Percentiles rank a stretch among this genome's conserved stretches.
Evolutionary conservation across 2,797 vertebrate genomes (phyloP).

Genomic region (Thripadectes ignobilis): DNA sequence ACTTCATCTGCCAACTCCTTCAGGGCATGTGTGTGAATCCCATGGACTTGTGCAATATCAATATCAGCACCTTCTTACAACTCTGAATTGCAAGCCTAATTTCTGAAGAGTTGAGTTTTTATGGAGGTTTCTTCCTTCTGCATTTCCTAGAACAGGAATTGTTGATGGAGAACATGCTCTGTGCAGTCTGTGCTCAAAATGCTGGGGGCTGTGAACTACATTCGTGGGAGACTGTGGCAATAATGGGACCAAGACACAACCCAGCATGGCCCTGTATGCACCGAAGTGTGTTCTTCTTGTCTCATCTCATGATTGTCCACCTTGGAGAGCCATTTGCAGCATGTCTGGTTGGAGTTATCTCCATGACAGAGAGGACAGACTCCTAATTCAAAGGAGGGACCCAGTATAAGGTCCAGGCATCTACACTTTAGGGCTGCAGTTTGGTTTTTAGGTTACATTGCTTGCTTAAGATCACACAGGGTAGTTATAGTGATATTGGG

Average conservation of each 20-base stretch:
- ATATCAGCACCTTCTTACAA: background rate
- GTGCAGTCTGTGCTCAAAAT: background rate
- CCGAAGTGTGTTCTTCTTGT: background rate
- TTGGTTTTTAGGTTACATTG: rapidly evolving
- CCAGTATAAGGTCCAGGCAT: background rate
- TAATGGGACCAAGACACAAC: background rate
- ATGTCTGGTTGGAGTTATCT: background rate
- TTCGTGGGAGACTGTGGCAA: background rate
- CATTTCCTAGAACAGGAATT: background rate
- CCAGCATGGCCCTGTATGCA: too few relatives aligned
- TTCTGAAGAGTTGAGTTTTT: background rate
- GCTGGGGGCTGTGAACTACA: rapidly evolving
- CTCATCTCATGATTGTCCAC: background rate
- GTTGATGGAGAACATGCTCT: background rate
- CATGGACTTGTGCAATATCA: background rate
- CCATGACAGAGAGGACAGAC: background rate
- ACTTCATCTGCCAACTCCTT: background rate
- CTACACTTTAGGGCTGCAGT: background rate
- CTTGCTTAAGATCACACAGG: background rate
- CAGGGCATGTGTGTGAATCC: background rate
- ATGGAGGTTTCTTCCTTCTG: background rate
- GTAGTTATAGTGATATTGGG: background rate
- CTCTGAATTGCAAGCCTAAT: background rate
- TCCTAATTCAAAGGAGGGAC: background rate
- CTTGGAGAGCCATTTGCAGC: background rate